Percentiles rank a stretch among this genome's conserved stretches.
phyloP scores from a whole-genome alignment of 2,888 invertebrate species.

The Drosophila merina region DNA sequence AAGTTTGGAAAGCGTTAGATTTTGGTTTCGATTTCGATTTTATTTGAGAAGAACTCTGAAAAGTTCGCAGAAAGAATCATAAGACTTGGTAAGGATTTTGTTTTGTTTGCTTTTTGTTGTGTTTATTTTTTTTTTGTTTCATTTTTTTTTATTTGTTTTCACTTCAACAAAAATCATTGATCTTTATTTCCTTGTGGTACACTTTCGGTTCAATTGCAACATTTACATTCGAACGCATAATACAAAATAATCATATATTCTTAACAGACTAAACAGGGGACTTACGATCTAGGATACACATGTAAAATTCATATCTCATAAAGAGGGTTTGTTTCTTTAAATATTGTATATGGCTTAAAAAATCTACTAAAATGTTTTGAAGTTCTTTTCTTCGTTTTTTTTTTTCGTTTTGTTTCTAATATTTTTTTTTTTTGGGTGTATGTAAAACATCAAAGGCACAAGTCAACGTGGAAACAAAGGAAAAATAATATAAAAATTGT shows the following conservation, averaged over 20 bases:
- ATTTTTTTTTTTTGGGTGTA: constrained; percentile 46
- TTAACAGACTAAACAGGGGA: constrained; percentile 64
- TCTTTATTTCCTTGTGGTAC: constrained; percentile 80
- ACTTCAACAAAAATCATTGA: constrained; percentile 82
- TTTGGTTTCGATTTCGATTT: constrained; percentile 30
- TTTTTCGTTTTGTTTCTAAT: constrained; percentile 3
- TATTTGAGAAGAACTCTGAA: constrained; percentile 33
- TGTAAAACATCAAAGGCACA: constrained; percentile 83
- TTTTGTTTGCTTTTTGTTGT: constrained; percentile 51
- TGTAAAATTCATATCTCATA: constrained; percentile 73
- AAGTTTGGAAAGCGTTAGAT: constrained; percentile 70
- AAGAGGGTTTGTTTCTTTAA: constrained; percentile 35
- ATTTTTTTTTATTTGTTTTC: constrained; percentile 48
- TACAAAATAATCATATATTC: constrained; percentile 64
- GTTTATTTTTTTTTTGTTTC: constrained; percentile 57
- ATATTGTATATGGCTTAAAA: constrained; percentile 72
- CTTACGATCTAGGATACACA: constrained; percentile 73
- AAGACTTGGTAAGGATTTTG: constrained; percentile 59
- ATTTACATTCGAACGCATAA: constrained; percentile 73
- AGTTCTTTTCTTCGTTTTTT: constrained; percentile 26
- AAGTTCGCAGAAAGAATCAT: constrained; percentile 55
- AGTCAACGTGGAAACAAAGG: constrained; percentile 82
- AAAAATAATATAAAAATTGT: constrained; percentile 60
- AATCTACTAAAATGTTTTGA: constrained; percentile 52
- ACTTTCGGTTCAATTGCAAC: constrained; percentile 76